phyloP scores from a whole-genome alignment of 2,797 vertebrate species.

The Picus viridis region DNA sequence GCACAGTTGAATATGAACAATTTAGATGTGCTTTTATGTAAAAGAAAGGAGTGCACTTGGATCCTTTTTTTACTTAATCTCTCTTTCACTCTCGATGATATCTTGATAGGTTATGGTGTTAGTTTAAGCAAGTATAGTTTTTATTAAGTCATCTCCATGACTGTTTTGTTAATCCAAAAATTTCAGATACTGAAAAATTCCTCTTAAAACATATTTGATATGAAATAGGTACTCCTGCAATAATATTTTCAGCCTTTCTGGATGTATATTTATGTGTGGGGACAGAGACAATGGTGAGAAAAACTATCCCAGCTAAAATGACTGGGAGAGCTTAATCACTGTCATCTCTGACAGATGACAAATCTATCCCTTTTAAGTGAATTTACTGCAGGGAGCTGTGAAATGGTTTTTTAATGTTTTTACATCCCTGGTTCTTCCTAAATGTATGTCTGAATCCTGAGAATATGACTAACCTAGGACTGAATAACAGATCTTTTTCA shows the following conservation, averaged over 20 bases:
- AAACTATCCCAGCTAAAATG: background rate
- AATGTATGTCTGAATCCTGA: background rate
- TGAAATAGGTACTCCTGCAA: background rate
- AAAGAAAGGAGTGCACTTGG: background rate
- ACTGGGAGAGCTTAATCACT: background rate
- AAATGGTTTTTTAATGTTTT: background rate
- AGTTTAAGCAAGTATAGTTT: background rate
- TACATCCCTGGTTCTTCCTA: fast-evolving
- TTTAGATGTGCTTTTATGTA: background rate
- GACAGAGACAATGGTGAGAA: background rate
- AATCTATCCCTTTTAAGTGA: background rate
- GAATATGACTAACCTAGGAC: background rate
- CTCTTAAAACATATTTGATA: background rate
- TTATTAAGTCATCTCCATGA: background rate
- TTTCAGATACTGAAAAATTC: background rate
- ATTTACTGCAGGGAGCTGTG: background rate
- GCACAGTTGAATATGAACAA: background rate
- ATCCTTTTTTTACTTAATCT: background rate
- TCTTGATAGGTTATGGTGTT: background rate
- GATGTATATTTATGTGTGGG: background rate
- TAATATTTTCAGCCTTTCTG: background rate
- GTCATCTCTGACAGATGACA: background rate
- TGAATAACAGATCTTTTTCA: background rate
- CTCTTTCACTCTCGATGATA: background rate
- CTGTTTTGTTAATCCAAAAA: background rate